Evolutionary conservation across 35 echinoderm and acorn worm genomes (phyloP).

Genomic region (Eucidaris tribuloides): DNA sequence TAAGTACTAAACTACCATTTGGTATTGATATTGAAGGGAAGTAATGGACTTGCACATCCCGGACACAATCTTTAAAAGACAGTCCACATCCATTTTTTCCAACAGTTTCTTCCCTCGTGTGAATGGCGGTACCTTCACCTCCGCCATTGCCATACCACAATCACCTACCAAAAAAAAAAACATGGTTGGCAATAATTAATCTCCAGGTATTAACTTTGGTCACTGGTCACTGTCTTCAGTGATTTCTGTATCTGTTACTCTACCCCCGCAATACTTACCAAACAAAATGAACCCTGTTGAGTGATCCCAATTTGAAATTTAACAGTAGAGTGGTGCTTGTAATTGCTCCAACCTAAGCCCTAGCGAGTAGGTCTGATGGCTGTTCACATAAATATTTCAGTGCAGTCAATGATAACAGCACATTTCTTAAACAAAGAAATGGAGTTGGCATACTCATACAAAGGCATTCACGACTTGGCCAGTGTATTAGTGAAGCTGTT

Average conservation of each 20-base stretch:
- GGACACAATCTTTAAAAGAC: no score
- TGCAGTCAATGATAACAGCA: conserved; percentile 64
- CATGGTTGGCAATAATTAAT: conserved; percentile 38
- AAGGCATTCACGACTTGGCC: conserved; percentile 37
- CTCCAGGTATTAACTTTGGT: conserved; percentile 29
- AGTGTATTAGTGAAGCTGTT: not conserved
- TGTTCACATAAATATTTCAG: conserved; percentile 59
- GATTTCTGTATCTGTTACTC: conserved; percentile 53
- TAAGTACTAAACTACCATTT: no score
- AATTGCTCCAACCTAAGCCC: conserved; percentile 47
- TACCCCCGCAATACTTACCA: conserved; percentile 37
- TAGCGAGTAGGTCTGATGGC: conserved; percentile 36
- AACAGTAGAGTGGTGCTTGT: conserved; percentile 66
- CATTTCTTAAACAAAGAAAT: conserved; percentile 40
- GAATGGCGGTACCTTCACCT: conserved; percentile 46
- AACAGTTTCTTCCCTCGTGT: conserved; percentile 47
- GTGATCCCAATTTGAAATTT: conserved; percentile 72
- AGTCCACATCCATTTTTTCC: conserved; percentile 29
- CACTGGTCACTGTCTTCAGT: conserved; percentile 21
- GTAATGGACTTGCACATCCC: no score
- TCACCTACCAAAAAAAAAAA: conserved; percentile 52
- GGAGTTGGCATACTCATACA: conserved; percentile 45
- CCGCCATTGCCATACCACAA: conserved; percentile 15
- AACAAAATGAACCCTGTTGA: conserved; percentile 46
- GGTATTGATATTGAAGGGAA: no score